phyloP scores from a whole-genome alignment of 2,888 invertebrate genomes.

The Zhengitettix transpicula region DNA sequence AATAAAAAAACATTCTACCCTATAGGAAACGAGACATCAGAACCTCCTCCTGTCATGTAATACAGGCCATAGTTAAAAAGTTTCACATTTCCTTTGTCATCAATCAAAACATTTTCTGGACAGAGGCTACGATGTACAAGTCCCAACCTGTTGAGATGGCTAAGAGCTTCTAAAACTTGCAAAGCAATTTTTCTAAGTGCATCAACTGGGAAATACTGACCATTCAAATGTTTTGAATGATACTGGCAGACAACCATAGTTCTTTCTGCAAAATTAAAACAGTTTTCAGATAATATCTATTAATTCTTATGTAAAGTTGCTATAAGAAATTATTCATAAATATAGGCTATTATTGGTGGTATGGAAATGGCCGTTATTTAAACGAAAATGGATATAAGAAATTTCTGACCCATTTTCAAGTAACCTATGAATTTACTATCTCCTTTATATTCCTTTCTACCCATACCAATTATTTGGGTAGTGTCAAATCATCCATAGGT shows the following conservation, averaged over 20 bases:
- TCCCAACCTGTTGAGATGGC: slow-evolving; percentile 51
- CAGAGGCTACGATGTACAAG: slow-evolving; percentile 68
- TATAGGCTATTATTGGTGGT: neutral
- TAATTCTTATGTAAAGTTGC: no score
- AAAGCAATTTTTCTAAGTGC: slow-evolving; percentile 47
- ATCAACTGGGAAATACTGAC: slow-evolving; percentile 24
- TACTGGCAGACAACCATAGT: slow-evolving; percentile 72
- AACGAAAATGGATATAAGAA: no score
- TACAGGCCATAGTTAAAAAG: slow-evolving; percentile 87
- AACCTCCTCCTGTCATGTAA: slow-evolving; percentile 75
- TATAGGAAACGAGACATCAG: slow-evolving; percentile 77
- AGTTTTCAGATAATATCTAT: no score
- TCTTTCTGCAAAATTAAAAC: slow-evolving; percentile 39
- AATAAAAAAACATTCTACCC: slow-evolving; percentile 35
- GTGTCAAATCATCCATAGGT: no score
- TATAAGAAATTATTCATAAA: neutral
- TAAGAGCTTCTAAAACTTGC: slow-evolving; percentile 56
- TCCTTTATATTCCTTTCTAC: no score
- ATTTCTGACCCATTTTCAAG: no score
- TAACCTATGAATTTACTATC: no score
- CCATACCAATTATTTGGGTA: no score
- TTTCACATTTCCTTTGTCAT: slow-evolving; percentile 55
- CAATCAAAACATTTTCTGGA: slow-evolving; percentile 66
- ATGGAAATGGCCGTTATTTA: no score
- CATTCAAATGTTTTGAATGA: slow-evolving; percentile 45